A percentile compares a stretch with the other conserved stretches of the same genome.
Evolutionary conservation across 2,888 invertebrate species (phyloP).

Genomic region (Philonicus albiceps): DNA sequence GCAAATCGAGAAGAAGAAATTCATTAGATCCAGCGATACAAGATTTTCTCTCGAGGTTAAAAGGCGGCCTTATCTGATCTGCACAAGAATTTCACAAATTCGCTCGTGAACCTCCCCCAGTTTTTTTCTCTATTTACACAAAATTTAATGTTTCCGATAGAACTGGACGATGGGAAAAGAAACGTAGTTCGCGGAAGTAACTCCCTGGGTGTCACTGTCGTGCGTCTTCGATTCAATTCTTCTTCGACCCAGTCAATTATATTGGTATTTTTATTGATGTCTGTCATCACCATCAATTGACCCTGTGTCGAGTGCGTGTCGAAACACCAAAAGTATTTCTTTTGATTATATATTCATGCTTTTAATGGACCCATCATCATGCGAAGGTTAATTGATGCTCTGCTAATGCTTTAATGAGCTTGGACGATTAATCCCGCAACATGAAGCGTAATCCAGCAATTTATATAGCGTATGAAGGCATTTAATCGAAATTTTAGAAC

Average conservation of each 20-base stretch:
- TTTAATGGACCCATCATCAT: not conserved
- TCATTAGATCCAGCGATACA: conserved; percentile 14
- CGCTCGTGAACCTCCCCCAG: not conserved
- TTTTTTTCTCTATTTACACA: not conserved
- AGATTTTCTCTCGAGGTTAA: conserved; percentile 33
- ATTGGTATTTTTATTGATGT: not conserved
- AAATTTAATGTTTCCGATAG: not conserved
- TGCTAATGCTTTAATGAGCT: not conserved
- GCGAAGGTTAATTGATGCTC: not conserved
- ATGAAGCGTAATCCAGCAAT: not conserved
- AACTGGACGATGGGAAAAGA: not conserved
- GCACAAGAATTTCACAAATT: conserved; percentile 31
- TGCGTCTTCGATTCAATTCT: not conserved
- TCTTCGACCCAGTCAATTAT: not conserved
- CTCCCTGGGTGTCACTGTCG: not conserved
- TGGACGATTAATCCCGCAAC: not conserved
- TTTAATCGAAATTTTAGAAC: not conserved
- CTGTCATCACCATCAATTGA: conserved; percentile 6
- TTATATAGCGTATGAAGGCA: not conserved
- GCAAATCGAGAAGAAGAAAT: conserved; percentile 41
- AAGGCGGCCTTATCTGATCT: conserved; percentile 20
- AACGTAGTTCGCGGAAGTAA: not conserved
- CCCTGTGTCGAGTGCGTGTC: not conserved
- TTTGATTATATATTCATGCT: not conserved
- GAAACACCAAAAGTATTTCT: not conserved